These are phyloP conservation scores for Cercocebus atys DNA, from an alignment of 2,113 vertebrate genomes.

Conservation along the genomic window DNA sequence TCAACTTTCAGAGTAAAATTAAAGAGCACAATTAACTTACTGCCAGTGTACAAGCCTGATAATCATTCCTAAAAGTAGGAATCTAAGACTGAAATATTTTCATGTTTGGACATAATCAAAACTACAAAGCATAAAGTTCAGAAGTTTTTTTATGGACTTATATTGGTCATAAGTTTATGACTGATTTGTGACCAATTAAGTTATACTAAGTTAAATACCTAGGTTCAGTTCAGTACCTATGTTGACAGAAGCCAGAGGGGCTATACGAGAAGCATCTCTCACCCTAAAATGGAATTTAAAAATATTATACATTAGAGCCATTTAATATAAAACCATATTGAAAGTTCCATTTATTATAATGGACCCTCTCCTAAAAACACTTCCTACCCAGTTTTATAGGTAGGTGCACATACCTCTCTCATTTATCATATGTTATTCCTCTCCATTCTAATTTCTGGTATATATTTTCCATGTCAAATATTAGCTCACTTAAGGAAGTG, in stretches of 20 bases:
- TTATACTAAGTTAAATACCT: not conserved
- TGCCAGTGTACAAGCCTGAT: not conserved
- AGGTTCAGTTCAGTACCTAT: not conserved
- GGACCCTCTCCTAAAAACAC: not conserved
- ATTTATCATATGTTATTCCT: not conserved
- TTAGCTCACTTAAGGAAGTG: not conserved
- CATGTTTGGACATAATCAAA: not conserved
- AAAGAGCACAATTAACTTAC: constrained; percentile 41
- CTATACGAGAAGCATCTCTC: not conserved
- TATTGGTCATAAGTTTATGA: not conserved
- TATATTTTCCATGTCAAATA: not conserved
- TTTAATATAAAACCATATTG: not conserved
- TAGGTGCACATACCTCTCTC: not conserved
- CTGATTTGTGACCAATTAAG: too few species aligned
- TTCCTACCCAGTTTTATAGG: not conserved
- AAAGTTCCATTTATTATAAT: not conserved
- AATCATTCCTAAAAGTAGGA: not conserved
- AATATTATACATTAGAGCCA: not conserved
- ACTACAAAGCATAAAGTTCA: not conserved
- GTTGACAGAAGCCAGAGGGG: not conserved
- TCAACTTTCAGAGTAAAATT: constrained; percentile 48
- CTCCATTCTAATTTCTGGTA: not conserved
- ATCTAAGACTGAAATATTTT: not conserved
- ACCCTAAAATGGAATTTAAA: not conserved
- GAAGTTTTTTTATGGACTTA: not conserved